Percentiles rank a stretch among this genome's conserved stretches.
Conservation (phyloP, 2,797 vertebrate genomes). For the Halcyon leucocephala region DNA sequence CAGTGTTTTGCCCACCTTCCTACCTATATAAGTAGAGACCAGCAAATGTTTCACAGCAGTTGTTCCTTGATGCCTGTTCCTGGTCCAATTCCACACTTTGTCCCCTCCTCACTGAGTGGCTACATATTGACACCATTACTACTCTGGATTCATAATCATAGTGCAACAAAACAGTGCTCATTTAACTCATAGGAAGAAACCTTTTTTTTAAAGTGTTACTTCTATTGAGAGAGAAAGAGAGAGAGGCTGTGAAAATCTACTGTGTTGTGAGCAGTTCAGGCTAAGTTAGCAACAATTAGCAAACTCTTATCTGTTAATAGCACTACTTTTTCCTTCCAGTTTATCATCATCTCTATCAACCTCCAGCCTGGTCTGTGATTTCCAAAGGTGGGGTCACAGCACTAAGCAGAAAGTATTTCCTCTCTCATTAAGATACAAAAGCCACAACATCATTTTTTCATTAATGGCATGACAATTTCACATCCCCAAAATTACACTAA, state of each 20-base stretch:
- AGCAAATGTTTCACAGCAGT: background rate
- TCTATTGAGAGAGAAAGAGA: background rate
- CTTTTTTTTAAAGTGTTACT: background rate
- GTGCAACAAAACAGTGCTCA: background rate
- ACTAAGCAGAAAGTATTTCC: background rate
- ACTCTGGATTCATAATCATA: background rate
- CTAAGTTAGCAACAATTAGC: background rate
- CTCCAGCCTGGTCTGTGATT: background rate
- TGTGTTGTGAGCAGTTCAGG: background rate
- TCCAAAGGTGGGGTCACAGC: background rate
- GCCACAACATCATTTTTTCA: background rate
- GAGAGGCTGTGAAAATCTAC: background rate
- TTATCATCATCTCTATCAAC: background rate
- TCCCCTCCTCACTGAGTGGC: background rate
- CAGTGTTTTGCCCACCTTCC: background rate
- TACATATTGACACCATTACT: background rate
- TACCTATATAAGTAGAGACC: background rate
- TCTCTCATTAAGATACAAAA: background rate
- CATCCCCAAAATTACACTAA: background rate
- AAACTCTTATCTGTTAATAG: background rate
- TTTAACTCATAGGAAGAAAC: background rate
- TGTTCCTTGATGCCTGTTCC: background rate
- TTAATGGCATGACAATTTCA: background rate
- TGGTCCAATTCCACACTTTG: background rate
- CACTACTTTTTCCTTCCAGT: background rate